These are phyloP conservation scores for Falco biarmicus DNA, from an alignment of 2,797 vertebrate genomes.

Conservation along the genomic window DNA sequence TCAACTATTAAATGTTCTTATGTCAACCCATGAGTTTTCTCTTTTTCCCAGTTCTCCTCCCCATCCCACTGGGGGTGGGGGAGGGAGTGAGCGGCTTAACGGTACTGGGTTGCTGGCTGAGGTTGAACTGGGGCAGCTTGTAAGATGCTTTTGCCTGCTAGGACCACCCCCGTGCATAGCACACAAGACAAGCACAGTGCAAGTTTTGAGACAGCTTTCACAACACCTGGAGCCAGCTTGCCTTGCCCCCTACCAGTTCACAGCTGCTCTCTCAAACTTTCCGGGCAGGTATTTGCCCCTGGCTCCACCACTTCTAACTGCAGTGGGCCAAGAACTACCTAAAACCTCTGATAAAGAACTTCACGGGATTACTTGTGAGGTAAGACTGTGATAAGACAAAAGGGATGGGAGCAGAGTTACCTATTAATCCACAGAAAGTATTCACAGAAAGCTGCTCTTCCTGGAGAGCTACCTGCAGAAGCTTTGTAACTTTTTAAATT, in stretches of 20 bases:
- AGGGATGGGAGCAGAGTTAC: not conserved
- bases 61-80: no score
- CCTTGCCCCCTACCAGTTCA: not conserved
- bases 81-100: no score
- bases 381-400: not conserved
- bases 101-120: no score
- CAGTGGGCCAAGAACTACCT: not conserved
- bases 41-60: no score
- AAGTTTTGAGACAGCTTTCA: not conserved
- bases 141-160: not conserved
- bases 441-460: not conserved
- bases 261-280: not conserved
- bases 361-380: rapidly evolving
- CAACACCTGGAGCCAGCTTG: not conserved
- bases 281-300: not conserved
- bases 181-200: not conserved
- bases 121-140: not conserved
- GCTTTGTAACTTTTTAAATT: not conserved
- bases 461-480: not conserved
- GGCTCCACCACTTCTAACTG: not conserved
- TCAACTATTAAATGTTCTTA: no score
- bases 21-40: no score
- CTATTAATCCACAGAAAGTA: not conserved
- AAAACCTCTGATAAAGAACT: not conserved
- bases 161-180: not conserved